Evolutionary conservation across 2,888 invertebrate species (phyloP).

Genomic region (Caenorhabditis macrosperma): DNA sequence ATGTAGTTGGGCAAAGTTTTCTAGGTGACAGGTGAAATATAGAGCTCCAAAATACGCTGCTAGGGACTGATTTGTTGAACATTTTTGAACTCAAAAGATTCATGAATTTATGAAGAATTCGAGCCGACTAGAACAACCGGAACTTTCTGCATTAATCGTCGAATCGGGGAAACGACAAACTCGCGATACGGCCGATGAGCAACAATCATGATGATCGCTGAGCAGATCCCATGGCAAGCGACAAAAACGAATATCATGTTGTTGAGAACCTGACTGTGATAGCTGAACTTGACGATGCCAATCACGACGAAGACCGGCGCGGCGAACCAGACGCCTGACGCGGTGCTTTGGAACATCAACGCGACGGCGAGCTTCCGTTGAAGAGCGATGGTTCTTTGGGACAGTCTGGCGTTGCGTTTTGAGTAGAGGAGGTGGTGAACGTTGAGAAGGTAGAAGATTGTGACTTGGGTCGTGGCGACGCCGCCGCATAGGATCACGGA

Average conservation of each 20-base stretch:
- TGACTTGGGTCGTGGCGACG: not conserved
- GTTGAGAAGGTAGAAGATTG: not conserved
- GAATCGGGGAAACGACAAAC: not conserved
- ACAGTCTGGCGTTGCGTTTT: not conserved
- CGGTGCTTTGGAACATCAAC: not conserved
- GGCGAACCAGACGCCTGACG: too few relatives aligned
- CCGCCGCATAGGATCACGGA: not conserved
- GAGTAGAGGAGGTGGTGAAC: not conserved
- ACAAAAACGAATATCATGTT: constrained; percentile 11
- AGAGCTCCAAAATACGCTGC: too few relatives aligned
- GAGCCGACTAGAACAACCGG: too few relatives aligned
- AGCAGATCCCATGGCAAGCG: not conserved
- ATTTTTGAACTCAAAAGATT: too few relatives aligned
- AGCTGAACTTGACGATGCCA: not conserved
- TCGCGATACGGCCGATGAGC: constrained; percentile 20
- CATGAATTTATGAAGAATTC: too few relatives aligned
- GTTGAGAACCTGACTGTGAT: constrained; percentile 23
- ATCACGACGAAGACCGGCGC: not conserved
- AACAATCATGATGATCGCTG: constrained; percentile 24
- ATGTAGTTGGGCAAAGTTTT: too few relatives aligned
- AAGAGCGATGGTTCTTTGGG: not conserved
- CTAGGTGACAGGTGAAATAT: too few relatives aligned
- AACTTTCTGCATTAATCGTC: not conserved
- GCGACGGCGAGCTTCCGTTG: not conserved
- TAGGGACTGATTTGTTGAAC: too few relatives aligned